Evolutionary conservation across 2,888 invertebrate genomes (phyloP).

Genomic region (Dolichopus griseipennis): DNA sequence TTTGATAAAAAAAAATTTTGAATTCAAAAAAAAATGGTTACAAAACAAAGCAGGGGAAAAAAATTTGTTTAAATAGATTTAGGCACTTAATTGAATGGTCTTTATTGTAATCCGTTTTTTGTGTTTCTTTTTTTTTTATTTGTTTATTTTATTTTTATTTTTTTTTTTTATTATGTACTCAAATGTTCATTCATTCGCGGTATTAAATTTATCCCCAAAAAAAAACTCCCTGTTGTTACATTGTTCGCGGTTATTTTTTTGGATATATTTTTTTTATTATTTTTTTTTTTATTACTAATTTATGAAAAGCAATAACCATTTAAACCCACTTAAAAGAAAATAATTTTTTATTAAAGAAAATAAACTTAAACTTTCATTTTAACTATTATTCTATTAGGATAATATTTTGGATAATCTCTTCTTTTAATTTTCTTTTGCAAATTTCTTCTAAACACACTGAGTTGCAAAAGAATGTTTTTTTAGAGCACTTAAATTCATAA

Average conservation of each 20-base stretch:
- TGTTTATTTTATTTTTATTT: neutral
- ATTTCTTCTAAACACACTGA: neutral
- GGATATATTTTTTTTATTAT: neutral
- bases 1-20: too few relatives aligned
- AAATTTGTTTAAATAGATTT: slow-evolving; percentile 1
- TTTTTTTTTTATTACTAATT: neutral
- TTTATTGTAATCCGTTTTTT: slow-evolving; percentile 6
- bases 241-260: neutral
- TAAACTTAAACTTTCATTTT: neutral
- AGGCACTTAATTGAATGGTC: slow-evolving; percentile 6
- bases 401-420: neutral
- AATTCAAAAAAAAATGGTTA: too few relatives aligned
- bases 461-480: too few relatives aligned
- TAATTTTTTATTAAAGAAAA: neutral
- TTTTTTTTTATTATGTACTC: neutral
- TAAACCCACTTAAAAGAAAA: neutral
- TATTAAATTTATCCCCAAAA: neutral
- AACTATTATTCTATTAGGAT: neutral
- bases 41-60: neutral
- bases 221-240: neutral
- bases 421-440: neutral
- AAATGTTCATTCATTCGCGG: neutral
- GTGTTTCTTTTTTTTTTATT: neutral
- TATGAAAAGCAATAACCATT: slow-evolving; percentile 3
- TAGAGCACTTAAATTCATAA: too few relatives aligned